Percentiles rank a stretch among this genome's conserved stretches.
Conservation (phyloP, 2,797 vertebrate genomes). For the Channa striata region DNA sequence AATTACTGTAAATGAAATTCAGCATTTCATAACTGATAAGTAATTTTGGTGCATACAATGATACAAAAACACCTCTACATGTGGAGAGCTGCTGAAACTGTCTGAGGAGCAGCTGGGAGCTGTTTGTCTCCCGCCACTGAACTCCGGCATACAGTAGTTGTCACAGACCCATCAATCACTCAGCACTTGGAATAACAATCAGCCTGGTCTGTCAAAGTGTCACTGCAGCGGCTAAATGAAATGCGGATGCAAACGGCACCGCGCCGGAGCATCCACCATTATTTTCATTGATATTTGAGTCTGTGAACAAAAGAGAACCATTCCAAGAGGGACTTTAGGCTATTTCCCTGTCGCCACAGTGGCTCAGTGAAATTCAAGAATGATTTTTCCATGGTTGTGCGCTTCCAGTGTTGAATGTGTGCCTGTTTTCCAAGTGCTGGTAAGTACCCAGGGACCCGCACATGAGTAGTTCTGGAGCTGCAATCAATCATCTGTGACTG, state of each 20-base stretch:
- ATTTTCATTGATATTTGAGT: constrained; percentile 67
- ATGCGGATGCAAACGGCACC: constrained; percentile 13
- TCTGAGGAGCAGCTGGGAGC: background rate
- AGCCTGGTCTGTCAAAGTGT: constrained; percentile 38
- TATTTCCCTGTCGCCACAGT: constrained; percentile 51
- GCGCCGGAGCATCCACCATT: constrained; percentile 41
- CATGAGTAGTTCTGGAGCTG: constrained; percentile 60
- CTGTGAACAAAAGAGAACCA: constrained; percentile 58
- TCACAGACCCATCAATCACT: constrained; percentile 63
- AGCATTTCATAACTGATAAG: too few species aligned
- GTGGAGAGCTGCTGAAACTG: too few species aligned
- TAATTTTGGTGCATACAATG: too few species aligned
- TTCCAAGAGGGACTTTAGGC: constrained; percentile 41
- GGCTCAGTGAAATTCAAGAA: constrained; percentile 55
- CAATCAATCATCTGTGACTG: constrained; percentile 68
- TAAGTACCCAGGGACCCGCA: constrained; percentile 51
- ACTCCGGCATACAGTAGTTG: constrained; percentile 35
- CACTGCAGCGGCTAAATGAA: constrained; percentile 54
- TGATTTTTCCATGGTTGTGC: constrained; percentile 26
- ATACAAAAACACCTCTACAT: too few species aligned
- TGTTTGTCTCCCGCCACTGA: constrained; percentile 53
- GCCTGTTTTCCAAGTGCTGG: constrained; percentile 50
- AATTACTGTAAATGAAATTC: too few species aligned
- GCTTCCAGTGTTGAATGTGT: constrained; percentile 39
- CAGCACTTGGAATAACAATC: constrained; percentile 51